Evolutionary conservation across 1,140 invertebrate species (phyloP).

Genomic region (Batillaria attramentaria): DNA sequence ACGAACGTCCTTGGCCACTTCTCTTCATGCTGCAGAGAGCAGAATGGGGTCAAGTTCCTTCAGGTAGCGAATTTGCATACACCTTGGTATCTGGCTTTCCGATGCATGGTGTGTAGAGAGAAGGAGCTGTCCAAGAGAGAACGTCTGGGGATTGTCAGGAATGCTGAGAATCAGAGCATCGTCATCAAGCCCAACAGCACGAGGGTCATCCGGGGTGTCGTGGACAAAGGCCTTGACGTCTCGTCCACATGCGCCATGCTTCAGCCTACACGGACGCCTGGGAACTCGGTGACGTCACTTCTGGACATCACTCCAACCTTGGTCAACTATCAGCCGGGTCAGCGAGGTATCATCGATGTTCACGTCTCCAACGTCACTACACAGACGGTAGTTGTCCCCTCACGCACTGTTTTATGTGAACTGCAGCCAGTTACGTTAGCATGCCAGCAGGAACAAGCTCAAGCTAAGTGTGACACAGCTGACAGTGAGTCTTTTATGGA

Average conservation of each 20-base stretch:
- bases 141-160: neutral
- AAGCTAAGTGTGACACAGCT: neutral
- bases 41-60: too few relatives aligned
- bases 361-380: neutral
- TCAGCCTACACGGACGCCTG: neutral
- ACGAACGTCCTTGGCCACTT: too few relatives aligned
- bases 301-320: constrained; percentile 16
- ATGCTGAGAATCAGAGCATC: neutral
- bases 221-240: neutral
- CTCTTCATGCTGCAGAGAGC: too few relatives aligned
- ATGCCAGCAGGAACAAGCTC: neutral
- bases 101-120: too few relatives aligned
- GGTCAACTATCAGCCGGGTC: neutral
- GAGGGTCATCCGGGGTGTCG: neutral
- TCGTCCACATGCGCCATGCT: neutral
- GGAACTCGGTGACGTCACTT: neutral
- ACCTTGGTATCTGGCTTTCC: too few relatives aligned
- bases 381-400: neutral
- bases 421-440: neutral
- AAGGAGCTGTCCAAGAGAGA: too few relatives aligned
- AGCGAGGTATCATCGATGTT: neutral
- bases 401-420: neutral
- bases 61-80: too few relatives aligned
- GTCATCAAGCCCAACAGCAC: neutral
- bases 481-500: too few relatives aligned